Evolutionary conservation across 2,113 vertebrate species (phyloP), one percentile per base, ranked within the genome.

Genomic region (Girardinichthys multiradiatus): DNA sequence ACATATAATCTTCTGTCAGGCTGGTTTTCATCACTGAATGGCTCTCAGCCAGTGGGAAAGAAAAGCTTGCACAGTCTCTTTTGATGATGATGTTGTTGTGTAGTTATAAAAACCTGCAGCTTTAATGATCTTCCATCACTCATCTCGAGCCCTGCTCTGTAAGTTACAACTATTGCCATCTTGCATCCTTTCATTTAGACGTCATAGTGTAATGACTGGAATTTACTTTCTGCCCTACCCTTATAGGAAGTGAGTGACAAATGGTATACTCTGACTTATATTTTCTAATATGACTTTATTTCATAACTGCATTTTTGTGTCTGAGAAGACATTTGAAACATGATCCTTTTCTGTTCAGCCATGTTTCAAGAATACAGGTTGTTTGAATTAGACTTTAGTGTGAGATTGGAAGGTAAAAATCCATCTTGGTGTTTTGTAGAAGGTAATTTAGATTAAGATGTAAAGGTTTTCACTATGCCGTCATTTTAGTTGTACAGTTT

Each of bases 111-210:
- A 85, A 63, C 76, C 21, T 54, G 70, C 48, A 37, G 63, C 75
- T 72, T 64, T 79, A 85, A 81, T 87, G 77, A 82, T 86, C 74
- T 86, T 81, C 72, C 60, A 78, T 87, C 68, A 79, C 64, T 77
- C 68, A 13, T 68, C 75, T 54, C 28, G 21, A 67, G 39, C 68
- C 45, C 69, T 72, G 70, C n/a, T 30, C 54, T 21, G 39, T 68
- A 78, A 86, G 60, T 72, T 64, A 45, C 61, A 81, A 63, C 48
- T 35, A 70, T 75, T 71, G 66, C 78, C 68, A 70, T 64, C 42
- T n/a, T 35, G 29, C 48, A 21, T 76, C 76, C 72, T 24, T 30
- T 35, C 64, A 80, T 29, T 51, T 9, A 45, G 10, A 67, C 51
- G 29, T 57, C 26, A 48, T 42, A 28, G 61, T 62, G 27, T 66